Evolutionary conservation across 1,140 invertebrate genomes (phyloP).

Genomic region (Theocolax elegans): DNA sequence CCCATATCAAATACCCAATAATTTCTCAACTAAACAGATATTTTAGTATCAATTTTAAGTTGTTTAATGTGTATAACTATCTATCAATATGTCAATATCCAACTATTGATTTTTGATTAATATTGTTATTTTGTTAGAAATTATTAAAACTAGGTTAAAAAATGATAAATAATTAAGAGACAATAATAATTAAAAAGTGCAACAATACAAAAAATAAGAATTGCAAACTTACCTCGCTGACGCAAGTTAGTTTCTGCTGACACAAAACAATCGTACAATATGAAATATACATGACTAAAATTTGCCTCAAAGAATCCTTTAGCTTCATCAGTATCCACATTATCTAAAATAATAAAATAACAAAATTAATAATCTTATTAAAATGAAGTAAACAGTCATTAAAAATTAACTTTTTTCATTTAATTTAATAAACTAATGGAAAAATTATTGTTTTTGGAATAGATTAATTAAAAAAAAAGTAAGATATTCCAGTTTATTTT

Average conservation of each 20-base stretch:
- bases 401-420: background rate
- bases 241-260: slow-evolving; percentile 89
- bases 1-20: slow-evolving; percentile 16
- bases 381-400: background rate
- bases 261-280: slow-evolving; percentile 95
- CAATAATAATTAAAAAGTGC: too few relatives aligned
- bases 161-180: background rate
- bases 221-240: slow-evolving; percentile 87
- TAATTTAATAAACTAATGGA: too few relatives aligned
- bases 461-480: too few relatives aligned
- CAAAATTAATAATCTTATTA: slow-evolving; percentile 28
- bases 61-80: background rate
- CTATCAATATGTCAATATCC: background rate
- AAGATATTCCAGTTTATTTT: too few relatives aligned
- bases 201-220: too few relatives aligned
- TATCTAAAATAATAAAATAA: slow-evolving; percentile 78
- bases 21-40: background rate
- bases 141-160: too few relatives aligned
- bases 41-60: background rate
- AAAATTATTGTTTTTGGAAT: too few relatives aligned
- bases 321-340: slow-evolving; percentile 88
- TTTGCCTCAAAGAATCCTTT: slow-evolving; percentile 94
- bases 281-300: slow-evolving; percentile 95
- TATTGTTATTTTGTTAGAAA: too few relatives aligned
- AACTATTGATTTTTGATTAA: too few relatives aligned